Evolutionary conservation across 2,797 vertebrate genomes (phyloP).

Genomic region (Xenentodon cancila): DNA sequence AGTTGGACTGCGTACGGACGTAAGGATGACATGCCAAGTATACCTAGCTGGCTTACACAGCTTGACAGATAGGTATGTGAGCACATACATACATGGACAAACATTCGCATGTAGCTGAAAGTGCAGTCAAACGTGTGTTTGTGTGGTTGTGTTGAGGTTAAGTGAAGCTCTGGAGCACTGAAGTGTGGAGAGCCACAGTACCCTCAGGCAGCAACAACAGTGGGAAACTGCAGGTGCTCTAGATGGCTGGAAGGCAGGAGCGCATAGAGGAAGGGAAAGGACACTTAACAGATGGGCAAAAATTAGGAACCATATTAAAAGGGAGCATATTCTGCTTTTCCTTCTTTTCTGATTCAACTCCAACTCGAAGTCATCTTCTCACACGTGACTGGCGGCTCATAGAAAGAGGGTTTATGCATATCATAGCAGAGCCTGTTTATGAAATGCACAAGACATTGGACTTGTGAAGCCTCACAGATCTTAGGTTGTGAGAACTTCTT

Average conservation of each 20-base stretch:
- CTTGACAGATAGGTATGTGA: constrained; percentile 15
- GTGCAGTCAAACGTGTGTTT: constrained; percentile 15
- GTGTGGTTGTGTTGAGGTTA: constrained; percentile 39
- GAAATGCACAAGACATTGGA: too few species aligned
- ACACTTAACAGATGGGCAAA: constrained; percentile 19
- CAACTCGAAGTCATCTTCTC: too few species aligned
- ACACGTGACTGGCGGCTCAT: too few species aligned
- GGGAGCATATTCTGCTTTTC: too few species aligned
- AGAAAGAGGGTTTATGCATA: too few species aligned
- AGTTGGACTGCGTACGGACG: constrained; percentile 51
- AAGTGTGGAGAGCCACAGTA: constrained; percentile 63
- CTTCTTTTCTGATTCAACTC: too few species aligned
- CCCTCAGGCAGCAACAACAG: constrained; percentile 47
- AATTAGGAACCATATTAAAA: constrained; percentile 2
- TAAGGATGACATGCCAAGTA: constrained; percentile 31
- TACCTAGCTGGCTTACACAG: constrained; percentile 21
- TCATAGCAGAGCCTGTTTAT: too few species aligned
- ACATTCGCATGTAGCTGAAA: constrained; percentile 18
- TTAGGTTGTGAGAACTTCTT: too few species aligned
- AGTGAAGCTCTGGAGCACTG: constrained; percentile 46
- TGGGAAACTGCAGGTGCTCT: constrained; percentile 51
- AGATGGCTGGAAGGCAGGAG: constrained; percentile 36
- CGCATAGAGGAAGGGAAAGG: constrained; percentile 13
- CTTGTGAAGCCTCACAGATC: too few species aligned
- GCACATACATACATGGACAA: constrained; percentile 13